Base-by-base conservation (phyloP, 2,888 invertebrate species). In the Chydorus sphaericus region DNA sequence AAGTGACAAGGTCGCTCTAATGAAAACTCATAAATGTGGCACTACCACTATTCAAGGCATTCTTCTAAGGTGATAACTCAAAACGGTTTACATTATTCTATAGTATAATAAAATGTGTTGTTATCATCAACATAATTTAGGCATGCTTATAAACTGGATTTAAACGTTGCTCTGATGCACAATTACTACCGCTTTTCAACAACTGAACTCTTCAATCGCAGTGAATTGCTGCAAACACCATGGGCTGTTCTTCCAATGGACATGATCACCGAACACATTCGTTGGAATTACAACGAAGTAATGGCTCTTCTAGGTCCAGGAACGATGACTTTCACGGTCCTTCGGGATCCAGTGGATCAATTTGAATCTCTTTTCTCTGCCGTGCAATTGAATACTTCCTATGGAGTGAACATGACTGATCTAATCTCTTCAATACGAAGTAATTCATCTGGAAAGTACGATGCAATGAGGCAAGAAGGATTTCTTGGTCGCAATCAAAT, bases 401-500 rank as follows among this genome's bases (percentile, higher is more conserved):
- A 62, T 31, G 57, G 59, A 5, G 55, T 56, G 26, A 55, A 59
- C 8, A 39, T 62, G 1, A 37, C 48, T 1, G 38, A 59, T 7
- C 52, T 53, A 39, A 51, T 38, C 36, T 14, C 44, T 23, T 26
- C 54, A 31, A 29, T 48, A 29, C 2, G 30, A 30, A 3, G 30
- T 3, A 50, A 50, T n/a, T 8, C 6, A 6, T 28, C 23, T 14
- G 50, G 16, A 16, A 28, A 29, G 14, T 14, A 29, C 11, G 8
- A 31, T 61, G 7, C 11, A 29, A 18, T 36, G 29, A 5, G 59
- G 59, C 7, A 16, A n/a, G 38, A 20, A 3, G 38, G 38, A 10
- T 59, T 61, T 39, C 60, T 66, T 11, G 67, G 66, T 11, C 60
- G 63, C 38, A 67, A 67, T 61, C 67, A 67, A 51, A 65, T 67